These are phyloP conservation scores for Eurystomus glaucurus DNA, from an alignment of 2,797 vertebrate genomes.

Conservation along the genomic window DNA sequence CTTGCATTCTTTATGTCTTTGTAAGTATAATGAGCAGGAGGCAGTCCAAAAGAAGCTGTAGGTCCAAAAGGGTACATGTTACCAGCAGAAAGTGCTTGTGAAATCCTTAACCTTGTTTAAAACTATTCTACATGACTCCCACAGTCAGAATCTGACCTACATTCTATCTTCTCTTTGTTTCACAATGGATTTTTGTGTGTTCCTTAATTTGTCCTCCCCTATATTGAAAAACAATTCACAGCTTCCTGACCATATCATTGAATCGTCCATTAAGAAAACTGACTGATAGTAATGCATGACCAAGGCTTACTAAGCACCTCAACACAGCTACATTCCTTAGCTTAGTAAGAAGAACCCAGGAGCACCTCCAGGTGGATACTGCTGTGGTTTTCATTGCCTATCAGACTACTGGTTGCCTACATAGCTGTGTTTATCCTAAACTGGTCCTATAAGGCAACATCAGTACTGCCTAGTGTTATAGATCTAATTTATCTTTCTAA, in stretches of 20 bases:
- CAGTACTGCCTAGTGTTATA: not conserved
- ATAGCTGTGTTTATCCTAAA: not conserved
- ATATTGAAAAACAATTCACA: not conserved
- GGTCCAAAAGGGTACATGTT: not conserved
- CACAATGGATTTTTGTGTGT: conserved; percentile 21
- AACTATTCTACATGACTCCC: not conserved
- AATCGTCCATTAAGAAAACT: not conserved
- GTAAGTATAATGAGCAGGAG: not conserved
- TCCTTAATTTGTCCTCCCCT: conserved; percentile 8
- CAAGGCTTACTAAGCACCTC: not conserved
- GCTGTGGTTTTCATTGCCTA: not conserved
- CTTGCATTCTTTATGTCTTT: not conserved
- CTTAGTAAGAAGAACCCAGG: not conserved
- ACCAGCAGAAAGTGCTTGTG: conserved; percentile 23
- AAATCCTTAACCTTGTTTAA: not conserved
- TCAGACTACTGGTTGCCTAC: not conserved
- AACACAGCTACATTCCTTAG: not conserved
- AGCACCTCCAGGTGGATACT: not conserved
- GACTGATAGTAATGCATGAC: not conserved
- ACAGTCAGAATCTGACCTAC: conserved; percentile 42
- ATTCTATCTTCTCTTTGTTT: conserved; percentile 41
- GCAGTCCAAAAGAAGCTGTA: not conserved
- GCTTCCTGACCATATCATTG: not conserved
- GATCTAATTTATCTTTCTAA: not conserved
- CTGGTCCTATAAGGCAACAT: not conserved